Conservation (phyloP, 2,888 invertebrate species). For the Eupithecia abbreviata region DNA sequence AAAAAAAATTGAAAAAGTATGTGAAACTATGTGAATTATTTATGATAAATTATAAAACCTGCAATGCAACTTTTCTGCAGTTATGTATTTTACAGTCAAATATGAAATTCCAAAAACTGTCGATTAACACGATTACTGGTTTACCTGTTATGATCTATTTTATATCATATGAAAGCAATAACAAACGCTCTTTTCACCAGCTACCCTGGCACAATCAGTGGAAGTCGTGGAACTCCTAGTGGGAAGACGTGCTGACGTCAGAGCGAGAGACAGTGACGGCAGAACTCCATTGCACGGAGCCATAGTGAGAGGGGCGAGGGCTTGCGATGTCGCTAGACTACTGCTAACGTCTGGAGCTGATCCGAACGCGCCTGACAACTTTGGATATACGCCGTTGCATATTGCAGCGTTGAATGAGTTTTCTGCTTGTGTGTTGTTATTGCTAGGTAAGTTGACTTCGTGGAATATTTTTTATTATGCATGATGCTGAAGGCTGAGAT, state of each 20-base stretch:
- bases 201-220: constrained; percentile 90
- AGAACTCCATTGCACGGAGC: constrained; percentile 91
- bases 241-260: constrained; percentile 85
- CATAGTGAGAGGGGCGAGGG: constrained; percentile 89
- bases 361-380: constrained; percentile 90
- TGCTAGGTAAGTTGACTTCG: constrained; percentile 78
- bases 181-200: constrained; percentile 62
- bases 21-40: too few species aligned
- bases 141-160: too few species aligned
- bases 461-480: too few species aligned
- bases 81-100: too few species aligned
- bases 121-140: too few species aligned
- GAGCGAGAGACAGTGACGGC: constrained; percentile 88
- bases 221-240: constrained; percentile 90
- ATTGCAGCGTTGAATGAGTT: constrained; percentile 93
- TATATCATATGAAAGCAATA: background rate
- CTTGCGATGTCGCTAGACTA: constrained; percentile 87
- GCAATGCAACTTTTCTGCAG: too few species aligned
- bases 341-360: constrained; percentile 87
- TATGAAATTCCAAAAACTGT: too few species aligned
- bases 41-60: too few species aligned
- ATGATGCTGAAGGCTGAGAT: too few species aligned
- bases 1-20: too few species aligned
- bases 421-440: constrained; percentile 88
- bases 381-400: constrained; percentile 93